A percentile compares a stretch with the other conserved stretches of the same genome.
These are phyloP conservation scores for Cercopithecus petaurista DNA, from an alignment of 2,797 vertebrate species.

Conservation along the genomic window DNA sequence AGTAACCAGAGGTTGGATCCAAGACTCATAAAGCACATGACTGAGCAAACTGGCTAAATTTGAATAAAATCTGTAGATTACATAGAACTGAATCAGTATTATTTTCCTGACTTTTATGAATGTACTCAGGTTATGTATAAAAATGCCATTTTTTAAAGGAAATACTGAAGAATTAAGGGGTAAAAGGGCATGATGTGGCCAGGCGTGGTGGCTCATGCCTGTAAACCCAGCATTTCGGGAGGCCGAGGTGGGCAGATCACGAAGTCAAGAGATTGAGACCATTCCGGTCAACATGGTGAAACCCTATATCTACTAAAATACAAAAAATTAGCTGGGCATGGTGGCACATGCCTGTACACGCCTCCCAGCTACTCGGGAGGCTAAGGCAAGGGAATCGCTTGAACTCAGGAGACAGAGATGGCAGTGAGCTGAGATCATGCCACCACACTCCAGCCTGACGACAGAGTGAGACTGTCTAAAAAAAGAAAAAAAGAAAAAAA, in stretches of 20 bases:
- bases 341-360: no score
- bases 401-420: no score
- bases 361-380: no score
- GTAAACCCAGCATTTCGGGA: not conserved
- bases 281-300: no score
- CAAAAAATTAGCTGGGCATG: no score
- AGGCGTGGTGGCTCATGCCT: not conserved
- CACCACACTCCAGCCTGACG: no score
- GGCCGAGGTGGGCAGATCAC: not conserved
- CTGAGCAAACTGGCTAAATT: not conserved
- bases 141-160: not conserved
- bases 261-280: no score
- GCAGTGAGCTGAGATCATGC: no score
- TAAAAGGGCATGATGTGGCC: not conserved
- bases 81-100: not conserved
- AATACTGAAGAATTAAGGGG: not conserved
- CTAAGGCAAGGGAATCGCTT: no score
- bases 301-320: no score
- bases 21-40: not conserved
- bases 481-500: no score
- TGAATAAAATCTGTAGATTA: not conserved
- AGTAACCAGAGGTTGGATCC: not conserved
- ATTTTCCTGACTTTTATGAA: not conserved
- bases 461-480: no score
- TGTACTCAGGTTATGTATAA: not conserved